Base-by-base conservation (phyloP, 2,113 vertebrate species). In the Poecile atricapillus region DNA sequence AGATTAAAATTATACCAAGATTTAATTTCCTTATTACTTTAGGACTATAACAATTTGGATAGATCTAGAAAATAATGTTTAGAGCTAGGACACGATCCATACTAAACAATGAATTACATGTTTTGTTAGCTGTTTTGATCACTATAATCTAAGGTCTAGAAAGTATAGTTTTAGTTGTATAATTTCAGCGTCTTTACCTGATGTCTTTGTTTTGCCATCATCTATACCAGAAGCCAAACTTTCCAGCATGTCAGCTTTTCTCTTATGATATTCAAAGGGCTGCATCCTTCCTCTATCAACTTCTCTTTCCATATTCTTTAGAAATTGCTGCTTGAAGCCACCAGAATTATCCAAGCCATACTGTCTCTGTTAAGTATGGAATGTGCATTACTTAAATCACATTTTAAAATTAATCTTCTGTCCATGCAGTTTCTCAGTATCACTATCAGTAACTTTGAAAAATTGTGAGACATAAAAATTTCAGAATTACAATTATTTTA, bases 271-370 rank as follows among this genome's bases (percentile, higher is more conserved):
- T 60, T 99, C 98, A 65, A 97, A 97, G 4, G 99, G 99, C 41
- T 94, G 96, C 98, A 99, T 98, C 59, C 96, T 97, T 89, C 99
- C 99, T 35, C 95, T 97, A 43, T 98, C 96, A 55, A 99, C 99
- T 47, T 98, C 99, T 80, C 90, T 98, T 97, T 99, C 98, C 98
- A 99, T 98, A 79, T 97, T 98, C 86, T 93, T 98, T 63, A 99
- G 96, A 65, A 98, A 98, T 63, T 99, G 99, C 47, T 98, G 98
- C 90, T 98, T 98, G 94, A 99, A 99, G 82, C 99, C 99, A 92
- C 99, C 99, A 49, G 98, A 98, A 83, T 98, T 97, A 90, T 99
- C 98, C 95, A 99, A 90, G 23, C 99, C 99, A 97, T 99, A 99
- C 49, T 98, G 98, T 77, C 58, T 98, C 99, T 99, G 96, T 91